Evolutionary conservation across 1,140 invertebrate genomes (phyloP).

Genomic region (Drosophila yakuba): DNA sequence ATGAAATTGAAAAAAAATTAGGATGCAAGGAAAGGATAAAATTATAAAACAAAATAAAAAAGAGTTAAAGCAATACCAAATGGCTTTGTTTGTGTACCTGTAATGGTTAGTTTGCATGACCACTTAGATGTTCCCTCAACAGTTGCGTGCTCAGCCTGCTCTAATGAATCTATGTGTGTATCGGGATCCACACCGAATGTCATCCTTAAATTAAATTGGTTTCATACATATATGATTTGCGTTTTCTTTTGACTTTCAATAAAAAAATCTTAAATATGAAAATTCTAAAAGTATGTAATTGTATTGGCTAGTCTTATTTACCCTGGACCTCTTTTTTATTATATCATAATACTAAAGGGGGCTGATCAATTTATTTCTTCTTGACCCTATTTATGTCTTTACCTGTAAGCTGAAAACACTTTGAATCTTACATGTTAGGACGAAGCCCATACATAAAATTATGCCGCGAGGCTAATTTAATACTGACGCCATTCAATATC

Average conservation of each 20-base stretch:
- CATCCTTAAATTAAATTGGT: conserved; percentile 88
- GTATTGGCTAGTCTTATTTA: conserved; percentile 3
- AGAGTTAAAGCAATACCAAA: conserved; percentile 18
- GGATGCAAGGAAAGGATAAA: conserved; percentile 4
- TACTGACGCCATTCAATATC: neutral
- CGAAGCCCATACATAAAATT: conserved; percentile 8
- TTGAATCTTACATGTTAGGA: neutral
- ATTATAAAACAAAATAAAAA: conserved; percentile 8
- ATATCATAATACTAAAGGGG: neutral
- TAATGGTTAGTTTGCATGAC: conserved; percentile 99
- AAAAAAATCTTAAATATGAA: conserved; percentile 15
- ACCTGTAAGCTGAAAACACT: neutral
- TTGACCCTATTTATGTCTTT: neutral
- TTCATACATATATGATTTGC: conserved; percentile 36
- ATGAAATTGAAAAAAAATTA: neutral
- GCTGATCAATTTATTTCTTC: neutral
- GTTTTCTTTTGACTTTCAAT: conserved; percentile 1
- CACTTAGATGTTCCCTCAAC: conserved; percentile 99
- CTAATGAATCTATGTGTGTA: conserved; percentile 99
- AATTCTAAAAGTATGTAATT: conserved; percentile 7
- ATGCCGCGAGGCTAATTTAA: neutral
- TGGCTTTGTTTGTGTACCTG: conserved; percentile 89
- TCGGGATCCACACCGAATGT: conserved; percentile 99
- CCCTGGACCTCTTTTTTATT: neutral
- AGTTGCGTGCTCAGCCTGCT: conserved; percentile 98